Evolutionary conservation across 1,140 invertebrate genomes (phyloP), one percentile per base, ranked within the genome.

Genomic region (Pseudoatta argentina): DNA sequence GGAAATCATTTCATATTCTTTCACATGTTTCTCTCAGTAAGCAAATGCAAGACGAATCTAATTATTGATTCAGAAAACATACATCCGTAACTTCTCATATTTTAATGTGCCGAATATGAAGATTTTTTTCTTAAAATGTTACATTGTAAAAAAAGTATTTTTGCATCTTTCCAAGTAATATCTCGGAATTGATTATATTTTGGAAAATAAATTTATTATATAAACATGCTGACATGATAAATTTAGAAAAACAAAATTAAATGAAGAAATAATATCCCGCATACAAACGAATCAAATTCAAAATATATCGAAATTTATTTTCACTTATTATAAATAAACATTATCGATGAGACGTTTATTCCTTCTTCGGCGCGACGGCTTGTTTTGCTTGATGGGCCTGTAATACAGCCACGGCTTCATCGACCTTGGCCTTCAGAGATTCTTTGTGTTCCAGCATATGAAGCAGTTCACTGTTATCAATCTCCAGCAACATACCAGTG

Each of bases 401-500:
- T 86, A 99, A 96, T 86, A 99, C 99, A 95, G 98, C 98, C 91
- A 99, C 98, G 90, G 99, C 99, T 96, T 99, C 99, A 93, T 99
- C 99, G 72, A 99, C 98, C 96, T 99, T 99, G 85, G 98, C 98
- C 94, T 99, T 99, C 39, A 99, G 96, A 21, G 98, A 98, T 92
- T 99, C 99, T 78, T 97, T 97, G 94, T 99, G 98, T 94, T 99
- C 99, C 91, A 99, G 96, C 99, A 99, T 99, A 96, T 99, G 99
- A 89, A 99, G 96, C 81, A 99, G 95, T 94, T 99, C 99, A 16
- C 98, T 98, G 95, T 99, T 99, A 96, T 99, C 99, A 93, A 99
- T 99, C 95, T 99, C 99, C 88, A 99, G 95, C 95, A 99, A 97
- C 99, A 99, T 99, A 89, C 99, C 99, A 91, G 99, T 99, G 91